Base-by-base conservation (phyloP, 2,797 vertebrate genomes). In the Fistularia tabacaria region DNA sequence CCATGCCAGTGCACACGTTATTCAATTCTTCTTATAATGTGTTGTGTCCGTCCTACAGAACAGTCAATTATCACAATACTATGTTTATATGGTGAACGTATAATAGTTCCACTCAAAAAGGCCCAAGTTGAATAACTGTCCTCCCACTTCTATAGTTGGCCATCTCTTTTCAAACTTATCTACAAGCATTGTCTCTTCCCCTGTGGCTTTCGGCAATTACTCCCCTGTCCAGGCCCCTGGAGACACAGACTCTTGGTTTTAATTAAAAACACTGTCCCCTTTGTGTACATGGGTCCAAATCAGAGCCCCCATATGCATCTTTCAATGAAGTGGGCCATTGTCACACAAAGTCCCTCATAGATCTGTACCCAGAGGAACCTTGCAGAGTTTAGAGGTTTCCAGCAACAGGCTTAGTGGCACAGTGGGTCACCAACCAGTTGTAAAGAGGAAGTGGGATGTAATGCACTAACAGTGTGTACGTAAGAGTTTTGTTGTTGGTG, bases 221-320 rank as follows among this genome's bases (percentile, higher is more conserved):
- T 62, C 51, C 73, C 73, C 54, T 51, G 65, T 56, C 53, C 6
- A 38, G 70, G 65, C 76, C 76, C 76, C 72, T 9, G 44, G 79
- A 83, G 73, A 79, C 73, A n/a, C 25, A 42, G 58, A 40, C 72
- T 76, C 79, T 85, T 86, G 79, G 83, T 84, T 80, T 74, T 77
- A 75, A 85, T 84, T 77, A 75, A 76, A 77, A 68, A 82, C 84
- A 81, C 50, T 63, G 76, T 66, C 57, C 68, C 73, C 71, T 80
- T 80, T 88, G 84, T 87, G 61, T 58, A 51, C 39, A 57, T 6
- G 45, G 44, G 36, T 43, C 58, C 47, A 51, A 42, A 61, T 69
- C 48, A 48, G 54, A 71, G 71, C 56, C 70, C 46, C 66, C 42
- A 55, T 66, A 71, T 72, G 64, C 48, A 54, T 40, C 67, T 38